A percentile compares a stretch with the other conserved stretches of the same genome.
Conservation (phyloP, 2,113 vertebrate species). For the Brachypteracias leptosomus region DNA sequence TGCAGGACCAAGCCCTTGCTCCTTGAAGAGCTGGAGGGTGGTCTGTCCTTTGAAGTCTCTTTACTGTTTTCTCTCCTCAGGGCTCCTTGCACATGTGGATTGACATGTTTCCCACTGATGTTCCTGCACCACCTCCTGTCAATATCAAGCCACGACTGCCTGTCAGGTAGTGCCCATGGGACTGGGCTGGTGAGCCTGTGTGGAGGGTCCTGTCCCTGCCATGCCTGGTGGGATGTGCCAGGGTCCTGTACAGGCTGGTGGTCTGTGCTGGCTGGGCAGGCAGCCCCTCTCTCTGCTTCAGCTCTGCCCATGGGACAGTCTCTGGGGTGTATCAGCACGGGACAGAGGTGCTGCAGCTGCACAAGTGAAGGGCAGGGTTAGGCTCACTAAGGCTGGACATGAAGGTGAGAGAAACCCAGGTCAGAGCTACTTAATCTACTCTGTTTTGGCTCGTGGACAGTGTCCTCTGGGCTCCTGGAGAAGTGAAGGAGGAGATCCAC, state of each 20-base stretch:
- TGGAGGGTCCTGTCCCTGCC: not conserved
- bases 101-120: slow-evolving; percentile 90
- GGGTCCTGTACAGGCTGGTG: not conserved
- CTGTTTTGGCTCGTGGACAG: not conserved
- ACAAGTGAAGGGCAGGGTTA: not conserved
- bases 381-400: not conserved
- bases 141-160: slow-evolving; percentile 91
- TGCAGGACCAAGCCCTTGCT: not conserved
- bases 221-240: accelerated
- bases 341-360: not conserved
- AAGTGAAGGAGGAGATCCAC: not conserved
- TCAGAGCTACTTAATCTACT: not conserved
- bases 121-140: slow-evolving; percentile 85
- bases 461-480: not conserved
- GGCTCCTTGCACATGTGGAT: slow-evolving; percentile 95
- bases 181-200: not conserved
- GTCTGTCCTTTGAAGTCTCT: not conserved
- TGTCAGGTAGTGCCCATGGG: slow-evolving; percentile 70
- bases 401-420: not conserved
- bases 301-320: not conserved
- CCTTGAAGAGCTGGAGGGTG: not conserved
- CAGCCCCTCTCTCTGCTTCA: not conserved
- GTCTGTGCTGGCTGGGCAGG: not conserved
- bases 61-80: slow-evolving; percentile 60
- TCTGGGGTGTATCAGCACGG: not conserved